Base-by-base conservation (phyloP, 2,888 invertebrate species). In the Cerastis leucographa region DNA sequence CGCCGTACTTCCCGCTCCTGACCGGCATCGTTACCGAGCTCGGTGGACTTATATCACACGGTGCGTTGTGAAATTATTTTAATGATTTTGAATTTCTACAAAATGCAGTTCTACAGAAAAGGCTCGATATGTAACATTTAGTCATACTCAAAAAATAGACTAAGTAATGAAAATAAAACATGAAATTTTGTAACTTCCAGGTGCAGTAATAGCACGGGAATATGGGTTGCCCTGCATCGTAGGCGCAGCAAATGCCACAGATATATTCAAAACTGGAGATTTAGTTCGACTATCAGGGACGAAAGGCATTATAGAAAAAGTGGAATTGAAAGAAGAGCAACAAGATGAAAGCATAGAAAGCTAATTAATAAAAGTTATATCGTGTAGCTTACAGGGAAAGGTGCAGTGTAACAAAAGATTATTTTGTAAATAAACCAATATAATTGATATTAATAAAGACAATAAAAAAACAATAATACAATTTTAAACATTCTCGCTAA, bases 211-310 rank as follows among this genome's bases (percentile, higher is more conserved):
- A 64, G 98, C 98, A 1, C 96, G 98, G 81, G 98, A 98, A 93
- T 98, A 98, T 92, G 98, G 98, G 0, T 92, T 99, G 59, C 98
- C 98, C 0, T 98, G 98, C 90, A 97, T 99, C 46, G 98, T 98
- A n/a, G 98, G 98, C 56, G 98, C 97, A 0, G 94, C 96, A 40
- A 95, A 97, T 79, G 98, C 98, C 0, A 98, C 98, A 0, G 95
- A 97, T 85, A 87, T 97, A 14, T 98, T 98, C 89, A 96, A 96
- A 87, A 98, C 98, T n/a, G 98, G 98, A 1, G 97, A 97, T 90
- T 92, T 90, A 49, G 96, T 97, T 1, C 90, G 95, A n/a, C 90
- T 97, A 14, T 95, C 96, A 2, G 97, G 97, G 25, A 93, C 94
- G 42, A 92, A 90, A 17, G 97, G 97, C 2, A 66, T 92, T 7